Percentiles rank a stretch among this genome's conserved stretches.
phyloP scores from a whole-genome alignment of 1,140 invertebrate species.

The Oncopeltus fasciatus region DNA sequence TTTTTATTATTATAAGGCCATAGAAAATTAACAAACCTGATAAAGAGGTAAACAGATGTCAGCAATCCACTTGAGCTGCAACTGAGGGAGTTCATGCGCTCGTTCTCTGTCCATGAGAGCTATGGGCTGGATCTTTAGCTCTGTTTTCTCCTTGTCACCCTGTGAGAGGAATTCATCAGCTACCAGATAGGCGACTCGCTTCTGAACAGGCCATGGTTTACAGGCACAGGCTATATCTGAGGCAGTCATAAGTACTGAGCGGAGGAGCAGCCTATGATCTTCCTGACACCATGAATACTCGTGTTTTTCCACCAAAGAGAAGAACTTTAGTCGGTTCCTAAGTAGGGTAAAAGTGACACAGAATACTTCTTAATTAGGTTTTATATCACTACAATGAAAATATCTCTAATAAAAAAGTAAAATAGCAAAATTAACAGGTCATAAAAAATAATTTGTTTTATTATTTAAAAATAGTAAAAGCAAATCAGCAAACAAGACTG shows the following conservation, averaged over 20 bases:
- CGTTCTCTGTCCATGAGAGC: conserved; percentile 32
- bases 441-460: too few species aligned
- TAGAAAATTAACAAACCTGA: too few species aligned
- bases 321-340: conserved; percentile 40
- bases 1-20: too few species aligned
- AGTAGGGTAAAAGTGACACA: too few species aligned
- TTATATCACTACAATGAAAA: too few species aligned
- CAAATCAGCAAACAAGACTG: too few species aligned
- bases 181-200: conserved; percentile 32
- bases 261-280: conserved; percentile 34
- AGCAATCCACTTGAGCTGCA: conserved; percentile 33
- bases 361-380: too few species aligned
- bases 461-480: too few species aligned
- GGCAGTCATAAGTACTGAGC: conserved; percentile 53
- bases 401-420: too few species aligned
- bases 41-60: conserved; percentile 34
- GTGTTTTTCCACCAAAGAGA: conserved; percentile 35
- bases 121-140: conserved; percentile 38
- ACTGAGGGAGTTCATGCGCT: conserved; percentile 31
- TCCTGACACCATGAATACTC: conserved; percentile 37
- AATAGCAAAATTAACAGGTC: too few species aligned
- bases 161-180: conserved; percentile 33
- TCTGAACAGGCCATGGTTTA: conserved; percentile 50
- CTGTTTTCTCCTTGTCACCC: conserved; percentile 42
- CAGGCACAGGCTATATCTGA: conserved; percentile 50